Percentiles rank a stretch among this genome's conserved stretches.
Conservation (phyloP, 1,140 invertebrate genomes). For the Marisa cornuarietis region DNA sequence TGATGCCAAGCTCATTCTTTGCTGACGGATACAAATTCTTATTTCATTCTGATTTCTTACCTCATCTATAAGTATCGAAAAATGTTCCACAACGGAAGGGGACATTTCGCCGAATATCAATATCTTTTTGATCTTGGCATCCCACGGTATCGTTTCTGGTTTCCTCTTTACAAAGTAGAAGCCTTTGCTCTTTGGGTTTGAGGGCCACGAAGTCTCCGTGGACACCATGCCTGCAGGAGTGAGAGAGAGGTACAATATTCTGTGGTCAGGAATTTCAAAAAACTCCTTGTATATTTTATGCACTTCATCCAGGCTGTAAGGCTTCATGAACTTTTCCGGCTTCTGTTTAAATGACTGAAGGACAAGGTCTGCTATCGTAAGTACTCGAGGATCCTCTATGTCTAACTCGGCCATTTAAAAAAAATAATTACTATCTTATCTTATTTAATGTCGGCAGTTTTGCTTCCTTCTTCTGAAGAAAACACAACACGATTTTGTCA, state of each 20-base stretch:
- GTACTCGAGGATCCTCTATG: slow-evolving; percentile 77
- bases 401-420: slow-evolving; percentile 45
- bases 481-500: not conserved
- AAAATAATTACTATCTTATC: not conserved
- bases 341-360: slow-evolving; percentile 89
- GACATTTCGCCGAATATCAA: slow-evolving; percentile 89
- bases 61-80: slow-evolving; percentile 90
- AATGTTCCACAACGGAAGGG: slow-evolving; percentile 86
- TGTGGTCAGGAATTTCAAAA: slow-evolving; percentile 75
- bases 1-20: not conserved
- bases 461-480: not conserved
- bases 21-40: not conserved
- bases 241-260: slow-evolving; percentile 47
- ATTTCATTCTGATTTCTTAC: slow-evolving; percentile 65
- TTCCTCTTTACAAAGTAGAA: slow-evolving; percentile 88
- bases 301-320: slow-evolving; percentile 84
- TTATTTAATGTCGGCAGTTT: not conserved
- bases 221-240: slow-evolving; percentile 51
- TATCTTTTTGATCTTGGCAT: slow-evolving; percentile 74
- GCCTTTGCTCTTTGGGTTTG: slow-evolving; percentile 78
- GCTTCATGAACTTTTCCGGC: slow-evolving; percentile 88
- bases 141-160: slow-evolving; percentile 76
- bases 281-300: slow-evolving; percentile 83
- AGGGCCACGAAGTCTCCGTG: slow-evolving; percentile 72
- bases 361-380: slow-evolving; percentile 84